A percentile compares a stretch with the other conserved stretches of the same genome.
Conservation (phyloP, 53 echinoderm and acorn worm genomes). For the Paracentrotus lividus region DNA sequence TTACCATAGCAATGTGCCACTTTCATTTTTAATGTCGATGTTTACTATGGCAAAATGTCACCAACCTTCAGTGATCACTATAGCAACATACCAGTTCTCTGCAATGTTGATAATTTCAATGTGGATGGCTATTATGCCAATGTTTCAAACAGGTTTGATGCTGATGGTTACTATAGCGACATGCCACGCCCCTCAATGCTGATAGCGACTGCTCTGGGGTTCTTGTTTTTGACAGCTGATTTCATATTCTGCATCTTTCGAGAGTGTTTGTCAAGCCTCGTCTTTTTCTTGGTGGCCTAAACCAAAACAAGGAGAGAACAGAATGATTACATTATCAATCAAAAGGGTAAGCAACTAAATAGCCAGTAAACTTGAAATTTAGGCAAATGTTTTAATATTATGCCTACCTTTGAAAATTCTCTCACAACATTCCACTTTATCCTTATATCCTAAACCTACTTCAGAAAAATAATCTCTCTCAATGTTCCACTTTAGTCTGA, state of each 20-base stretch:
- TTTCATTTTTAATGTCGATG: too few species aligned
- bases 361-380: too few species aligned
- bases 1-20: not conserved
- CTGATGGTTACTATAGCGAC: constrained; percentile 71
- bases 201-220: constrained; percentile 85
- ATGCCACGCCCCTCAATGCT: constrained; percentile 93
- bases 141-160: not conserved
- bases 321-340: not conserved
- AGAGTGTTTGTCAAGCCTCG: constrained; percentile 86
- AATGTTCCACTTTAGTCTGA: constrained; percentile 93
- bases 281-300: constrained; percentile 55
- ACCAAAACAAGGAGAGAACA: not conserved
- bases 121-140: not conserved
- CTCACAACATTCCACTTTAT: constrained; percentile 89
- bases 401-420: constrained; percentile 91
- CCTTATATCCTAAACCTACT: too few species aligned
- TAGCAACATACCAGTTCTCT: not conserved
- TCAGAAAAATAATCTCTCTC: too few species aligned
- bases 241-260: constrained; percentile 86
- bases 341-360: too few species aligned
- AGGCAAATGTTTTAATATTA: too few species aligned
- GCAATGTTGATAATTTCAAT: too few species aligned
- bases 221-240: constrained; percentile 77
- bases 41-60: not conserved
- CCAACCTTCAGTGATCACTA: not conserved